Conservation (phyloP, 2,888 invertebrate genomes). For the Cantharis nigra region DNA sequence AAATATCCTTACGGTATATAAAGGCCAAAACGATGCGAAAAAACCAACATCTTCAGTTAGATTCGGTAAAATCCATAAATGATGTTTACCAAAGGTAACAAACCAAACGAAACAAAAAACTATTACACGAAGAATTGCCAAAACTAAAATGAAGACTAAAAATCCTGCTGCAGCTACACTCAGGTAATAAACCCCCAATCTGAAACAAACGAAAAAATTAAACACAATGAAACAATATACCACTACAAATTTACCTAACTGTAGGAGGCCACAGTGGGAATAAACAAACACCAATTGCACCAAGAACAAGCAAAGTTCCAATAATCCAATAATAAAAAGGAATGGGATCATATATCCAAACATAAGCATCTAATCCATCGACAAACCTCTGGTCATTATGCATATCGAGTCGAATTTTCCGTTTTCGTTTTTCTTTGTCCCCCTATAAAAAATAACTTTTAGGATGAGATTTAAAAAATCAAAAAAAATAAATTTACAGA, state of each 20-base stretch:
- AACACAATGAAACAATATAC: neutral
- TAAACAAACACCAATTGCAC: constrained; percentile 93
- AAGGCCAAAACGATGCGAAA: constrained; percentile 97
- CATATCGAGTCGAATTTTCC: constrained; percentile 96
- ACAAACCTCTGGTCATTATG: constrained; percentile 93
- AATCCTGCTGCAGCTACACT: constrained; percentile 94
- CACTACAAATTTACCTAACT: constrained; percentile 65
- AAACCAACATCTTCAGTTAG: constrained; percentile 98
- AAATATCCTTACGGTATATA: constrained; percentile 73
- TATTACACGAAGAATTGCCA: constrained; percentile 87
- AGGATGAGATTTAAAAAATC: neutral
- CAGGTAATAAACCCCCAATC: constrained; percentile 94
- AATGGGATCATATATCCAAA: constrained; percentile 98
- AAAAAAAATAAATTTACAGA: constrained; percentile 17
- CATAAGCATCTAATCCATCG: constrained; percentile 93
- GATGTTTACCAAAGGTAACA: constrained; percentile 84
- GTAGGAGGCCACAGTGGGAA: constrained; percentile 99
- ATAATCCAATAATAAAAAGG: constrained; percentile 93
- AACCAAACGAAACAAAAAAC: constrained; percentile 92
- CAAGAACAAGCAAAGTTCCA: constrained; percentile 87
- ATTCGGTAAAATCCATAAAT: constrained; percentile 98
- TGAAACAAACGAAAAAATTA: constrained; percentile 47
- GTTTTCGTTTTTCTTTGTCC: constrained; percentile 73
- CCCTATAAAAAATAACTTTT: constrained; percentile 42
- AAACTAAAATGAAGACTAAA: constrained; percentile 88